Base-by-base conservation (phyloP, 2,888 invertebrate species). In the Rotaria sp. region DNA sequence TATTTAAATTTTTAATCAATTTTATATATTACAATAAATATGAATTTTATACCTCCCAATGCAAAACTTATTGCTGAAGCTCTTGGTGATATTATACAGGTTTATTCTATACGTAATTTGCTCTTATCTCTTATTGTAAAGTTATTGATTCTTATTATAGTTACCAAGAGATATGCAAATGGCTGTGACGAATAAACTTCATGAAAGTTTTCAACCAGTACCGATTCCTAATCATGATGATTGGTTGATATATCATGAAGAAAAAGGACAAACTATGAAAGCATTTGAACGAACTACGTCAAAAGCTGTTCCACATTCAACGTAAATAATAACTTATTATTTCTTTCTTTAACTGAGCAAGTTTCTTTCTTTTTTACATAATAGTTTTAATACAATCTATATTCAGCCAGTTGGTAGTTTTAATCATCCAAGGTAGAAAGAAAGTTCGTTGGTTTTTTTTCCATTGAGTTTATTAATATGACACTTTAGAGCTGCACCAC, bases 341-440 rank as follows among this genome's bases (percentile, higher is more conserved):
- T 18, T 18, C 7, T 4, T 4, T 21, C 1, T 1, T 35, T 18
- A 1, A 21, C 13, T 38, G 0, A 5, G 38, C 2, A 38, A 1
- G 8, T 38, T 3, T 2, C 2, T 4, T 35, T 74, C 21, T 30
- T 21, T 74, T 30, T 74, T 4, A n/a, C 8, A 38, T 74, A 21
- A 30, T 38, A 74, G 74, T 30, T 11, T 38, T 38, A 74, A 18
- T 11, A 74, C 74, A 74, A n/a, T n/a, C n/a, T n/a, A n/a, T n/a
- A n/a, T n/a, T n/a, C n/a, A n/a, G n/a, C n/a, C n/a, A n/a, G n/a
- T 74, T 4, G 74, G 74, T 8, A 38, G 38, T 30, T 74, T 30
- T 30, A 5, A 74, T 38, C 30, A 74, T 74, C 74, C 67, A 67
- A 30, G 67, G 67, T 67, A 35, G 18, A 55, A 2, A 30, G n/a